phyloP scores from a whole-genome alignment of 92 coral and sea anemone species.

The Pocillopora grandis region DNA sequence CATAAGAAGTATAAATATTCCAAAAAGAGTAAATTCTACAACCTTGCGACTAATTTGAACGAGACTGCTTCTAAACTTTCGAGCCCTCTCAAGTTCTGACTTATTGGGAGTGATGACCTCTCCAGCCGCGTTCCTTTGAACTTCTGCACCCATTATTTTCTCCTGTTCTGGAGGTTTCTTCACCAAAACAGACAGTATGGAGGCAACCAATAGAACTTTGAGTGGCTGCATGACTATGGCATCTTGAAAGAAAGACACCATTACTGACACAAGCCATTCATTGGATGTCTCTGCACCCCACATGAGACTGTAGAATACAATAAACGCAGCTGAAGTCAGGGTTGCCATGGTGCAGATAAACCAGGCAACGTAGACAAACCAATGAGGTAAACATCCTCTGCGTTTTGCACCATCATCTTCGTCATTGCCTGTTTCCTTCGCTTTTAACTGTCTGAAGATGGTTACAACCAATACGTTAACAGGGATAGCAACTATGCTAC shows the following conservation, averaged over 20 bases:
- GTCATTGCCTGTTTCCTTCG: slow-evolving; percentile 8
- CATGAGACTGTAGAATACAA: slow-evolving; percentile 85
- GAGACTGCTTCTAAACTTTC: slow-evolving; percentile 67
- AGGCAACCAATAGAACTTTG: slow-evolving; percentile 79
- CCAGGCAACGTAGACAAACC: slow-evolving; percentile 78
- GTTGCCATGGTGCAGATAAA: slow-evolving; percentile 72
- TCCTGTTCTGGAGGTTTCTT: slow-evolving; percentile 83
- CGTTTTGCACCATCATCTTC: slow-evolving; percentile 38
- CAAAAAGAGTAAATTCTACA: slow-evolving; percentile 66
- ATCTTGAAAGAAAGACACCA: slow-evolving; percentile 91
- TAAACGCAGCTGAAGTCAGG: slow-evolving; percentile 68
- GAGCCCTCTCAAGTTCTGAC: slow-evolving; percentile 57
- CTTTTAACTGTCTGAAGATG: slow-evolving; percentile 73
- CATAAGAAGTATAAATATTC: slow-evolving; percentile 58
- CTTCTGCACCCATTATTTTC: slow-evolving; percentile 56
- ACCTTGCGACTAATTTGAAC: slow-evolving; percentile 62
- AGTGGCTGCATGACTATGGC: slow-evolving; percentile 79
- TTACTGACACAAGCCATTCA: slow-evolving; percentile 85
- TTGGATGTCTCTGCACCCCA: slow-evolving; percentile 88
- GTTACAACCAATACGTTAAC: slow-evolving; percentile 81
- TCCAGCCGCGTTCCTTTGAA: slow-evolving; percentile 22
- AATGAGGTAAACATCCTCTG: slow-evolving; percentile 79
- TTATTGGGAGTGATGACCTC: slow-evolving; percentile 57
- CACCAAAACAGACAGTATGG: slow-evolving; percentile 67
- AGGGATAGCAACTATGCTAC: slow-evolving; percentile 87